Conservation (phyloP, 2,797 vertebrate genomes). For the Poecilia gillii region DNA sequence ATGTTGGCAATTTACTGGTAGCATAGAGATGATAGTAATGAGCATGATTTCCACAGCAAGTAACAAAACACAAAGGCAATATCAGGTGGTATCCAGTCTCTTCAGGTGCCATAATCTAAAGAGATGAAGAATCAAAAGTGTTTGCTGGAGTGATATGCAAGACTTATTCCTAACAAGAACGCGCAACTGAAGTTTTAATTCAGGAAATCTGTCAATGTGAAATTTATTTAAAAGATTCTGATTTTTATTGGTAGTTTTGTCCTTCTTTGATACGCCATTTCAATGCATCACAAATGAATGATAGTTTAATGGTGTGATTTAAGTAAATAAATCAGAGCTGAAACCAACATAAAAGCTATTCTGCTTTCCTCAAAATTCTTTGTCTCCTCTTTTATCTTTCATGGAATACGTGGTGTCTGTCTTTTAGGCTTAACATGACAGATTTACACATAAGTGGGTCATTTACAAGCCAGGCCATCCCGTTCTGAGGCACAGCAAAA, state of each 20-base stretch:
- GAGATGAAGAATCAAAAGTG: not conserved
- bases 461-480: constrained; percentile 30
- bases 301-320: not conserved
- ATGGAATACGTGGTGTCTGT: not conserved
- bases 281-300: not conserved
- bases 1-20: not conserved
- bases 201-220: not conserved
- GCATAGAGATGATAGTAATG: not conserved
- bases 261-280: not conserved
- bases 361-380: not conserved
- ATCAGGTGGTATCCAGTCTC: not conserved
- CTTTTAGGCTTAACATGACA: constrained; percentile 39
- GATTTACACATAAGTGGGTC: constrained; percentile 50
- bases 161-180: not conserved
- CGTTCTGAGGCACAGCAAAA: constrained; percentile 48
- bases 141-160: not conserved
- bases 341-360: not conserved
- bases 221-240: not conserved
- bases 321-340: not conserved
- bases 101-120: not conserved
- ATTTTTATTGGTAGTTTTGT: not conserved
- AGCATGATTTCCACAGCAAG: not conserved
- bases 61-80: not conserved
- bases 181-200: not conserved
- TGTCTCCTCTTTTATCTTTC: not conserved